Conservation (phyloP, 2,797 vertebrate genomes). For the Percopsis omiscomaycus region DNA sequence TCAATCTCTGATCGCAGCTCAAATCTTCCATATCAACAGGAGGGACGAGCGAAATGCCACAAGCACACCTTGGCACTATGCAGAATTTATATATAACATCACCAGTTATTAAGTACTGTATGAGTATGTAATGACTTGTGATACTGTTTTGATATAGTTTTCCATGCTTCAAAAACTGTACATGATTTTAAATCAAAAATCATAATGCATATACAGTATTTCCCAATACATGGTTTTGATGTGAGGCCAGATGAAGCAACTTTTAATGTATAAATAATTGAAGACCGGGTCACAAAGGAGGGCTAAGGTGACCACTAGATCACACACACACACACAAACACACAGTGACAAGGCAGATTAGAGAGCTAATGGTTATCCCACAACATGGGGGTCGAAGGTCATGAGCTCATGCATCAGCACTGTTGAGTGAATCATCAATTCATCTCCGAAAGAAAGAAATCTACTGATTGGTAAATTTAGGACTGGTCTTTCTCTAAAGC, state of each 20-base stretch:
- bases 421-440: constrained; percentile 68
- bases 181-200: constrained; percentile 28
- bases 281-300: constrained; percentile 66
- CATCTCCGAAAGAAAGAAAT: constrained; percentile 63
- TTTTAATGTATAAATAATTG: constrained; percentile 72
- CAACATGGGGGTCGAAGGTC: constrained; percentile 70
- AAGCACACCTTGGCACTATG: constrained; percentile 35
- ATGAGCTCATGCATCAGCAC: constrained; percentile 66
- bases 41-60: constrained; percentile 2
- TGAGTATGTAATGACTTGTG: constrained; percentile 9
- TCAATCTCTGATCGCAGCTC: constrained; percentile 66
- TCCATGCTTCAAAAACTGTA: neutral
- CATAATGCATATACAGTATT: constrained; percentile 12
- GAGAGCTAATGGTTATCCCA: constrained; percentile 73
- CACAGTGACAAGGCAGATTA: constrained; percentile 61
- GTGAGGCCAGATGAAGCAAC: constrained; percentile 3
- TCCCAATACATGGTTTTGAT: constrained; percentile 1
- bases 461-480: constrained; percentile 35
- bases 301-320: constrained; percentile 23
- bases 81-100: constrained; percentile 22
- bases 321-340: constrained; percentile 21
- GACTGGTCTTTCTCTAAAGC: neutral
- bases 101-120: constrained; percentile 11
- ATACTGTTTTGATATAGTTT: neutral
- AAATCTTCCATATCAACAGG: constrained; percentile 56